These are phyloP conservation scores for Oreochromis spilurus DNA, from an alignment of 2,113 vertebrate species.

Conservation along the genomic window DNA sequence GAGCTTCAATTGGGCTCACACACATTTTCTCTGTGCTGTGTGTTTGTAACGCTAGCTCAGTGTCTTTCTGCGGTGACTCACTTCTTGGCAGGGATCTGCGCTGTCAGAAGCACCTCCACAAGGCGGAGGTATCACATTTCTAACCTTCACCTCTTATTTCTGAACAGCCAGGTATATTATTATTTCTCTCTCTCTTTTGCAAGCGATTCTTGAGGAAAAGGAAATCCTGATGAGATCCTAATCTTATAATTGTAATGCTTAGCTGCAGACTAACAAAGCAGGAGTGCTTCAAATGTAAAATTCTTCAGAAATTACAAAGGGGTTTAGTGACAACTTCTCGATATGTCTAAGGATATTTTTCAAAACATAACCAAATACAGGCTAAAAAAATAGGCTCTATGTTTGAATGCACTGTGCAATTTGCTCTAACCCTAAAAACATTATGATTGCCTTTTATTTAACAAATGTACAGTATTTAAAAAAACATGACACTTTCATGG, in stretches of 20 bases:
- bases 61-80: background rate
- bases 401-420: background rate
- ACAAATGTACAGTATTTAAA: background rate
- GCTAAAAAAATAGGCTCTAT: rapidly evolving
- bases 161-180: background rate
- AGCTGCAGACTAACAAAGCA: background rate
- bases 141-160: background rate
- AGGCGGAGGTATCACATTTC: background rate
- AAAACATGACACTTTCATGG: background rate
- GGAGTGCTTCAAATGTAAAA: background rate
- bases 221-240: background rate
- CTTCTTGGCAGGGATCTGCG: background rate
- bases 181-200: background rate
- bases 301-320: background rate
- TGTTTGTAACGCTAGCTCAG: background rate
- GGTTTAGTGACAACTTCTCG: background rate
- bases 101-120: background rate
- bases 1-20: background rate
- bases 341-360: background rate
- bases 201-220: background rate
- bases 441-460: background rate
- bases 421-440: background rate
- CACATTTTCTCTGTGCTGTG: background rate
- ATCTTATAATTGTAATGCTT: background rate
- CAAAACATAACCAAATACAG: background rate